Base-by-base conservation (phyloP, 1,140 invertebrate species). In the Brachionus angularis region DNA sequence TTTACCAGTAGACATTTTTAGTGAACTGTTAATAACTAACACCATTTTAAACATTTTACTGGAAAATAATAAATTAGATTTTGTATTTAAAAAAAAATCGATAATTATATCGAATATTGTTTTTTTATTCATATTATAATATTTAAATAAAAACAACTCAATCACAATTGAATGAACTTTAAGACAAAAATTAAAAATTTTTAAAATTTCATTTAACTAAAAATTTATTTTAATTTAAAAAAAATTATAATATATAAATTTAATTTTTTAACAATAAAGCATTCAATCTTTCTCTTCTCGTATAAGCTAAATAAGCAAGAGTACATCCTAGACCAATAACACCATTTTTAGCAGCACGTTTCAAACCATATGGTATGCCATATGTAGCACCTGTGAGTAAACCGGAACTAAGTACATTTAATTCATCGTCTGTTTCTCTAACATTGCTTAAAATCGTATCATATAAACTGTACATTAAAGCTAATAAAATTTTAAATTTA, bases 361-460 rank as follows among this genome's bases (percentile, higher is more conserved):
- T 67, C 5, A 67, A 31, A 18, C 62, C 62, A 50, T 67, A 31
- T 3, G 62, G 62, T 25, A 42, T 42, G 12, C 42, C 33, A 50
- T 67, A 67, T 10, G 62, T 67, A 18, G 47, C 62, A 67, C 62
- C 62, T 31, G 62, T 67, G 39, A 67, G 27, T 33, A 67, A 23
- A 7, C 62, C 62, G 2, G 62, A 67, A 33, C 39, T 42, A 5
- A 42, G 39, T 18, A 67, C 18, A 25, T 67, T 67, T 12, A 67
- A 50, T 50, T 67, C 62, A 47, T 67, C 62, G 25, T 67, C 62
- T 21, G 47, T 42, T 21, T 67, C 62, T 47, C 62, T 46, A 12
- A 47, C 39, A 7, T 67, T 47, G 36, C 62, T 67, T 50, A 67
- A 67, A 29, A 67, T 33, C 46, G 62, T 67, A 67, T 67, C 62